Base-by-base conservation (phyloP, 2,113 vertebrate genomes). In the Bostrychus sinensis region DNA sequence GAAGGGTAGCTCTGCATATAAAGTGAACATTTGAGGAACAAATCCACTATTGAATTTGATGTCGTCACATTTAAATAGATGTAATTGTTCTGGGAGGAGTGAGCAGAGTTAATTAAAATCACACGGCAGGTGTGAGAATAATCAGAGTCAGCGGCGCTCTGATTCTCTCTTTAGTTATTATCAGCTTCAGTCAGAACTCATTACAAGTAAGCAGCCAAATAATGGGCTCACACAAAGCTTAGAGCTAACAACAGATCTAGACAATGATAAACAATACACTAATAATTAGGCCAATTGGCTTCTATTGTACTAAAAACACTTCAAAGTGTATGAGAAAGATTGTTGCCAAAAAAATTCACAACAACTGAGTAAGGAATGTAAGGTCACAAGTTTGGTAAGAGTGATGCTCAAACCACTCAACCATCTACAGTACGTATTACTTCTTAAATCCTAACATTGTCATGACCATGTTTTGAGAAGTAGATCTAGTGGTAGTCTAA, bases 1-100 rank as follows among this genome's bases (percentile, higher is more conserved):
- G n/a, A 16, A 54, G 16, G 34, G 48, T 17, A 38, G 28, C 14
- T 11, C 6, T 0, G 14, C 25, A 20, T 32, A 48, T 41, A 3
- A 55, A 43, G 23, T 53, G 28, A 41, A 32, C 10, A 17, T 65
- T 48, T 77, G n/a, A 38, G 39, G 6, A 46, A 41, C 1, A 20
- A 17, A 26, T n/a, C 36, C 23, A 55, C n/a, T 17, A 19, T 14
- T 56, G 75, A n/a, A n/a, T 51, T 41, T 22, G 11, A 62, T 25
- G 38, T 30, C 3, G 13, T 58, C 14, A 32, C 5, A 51, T 70
- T 20, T 53, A 43, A 56, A 22, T 57, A 37, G 23, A 7, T 19
- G 45, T 4, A 7, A 51, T 51, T 51, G 48, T 28, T 26, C 48
- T 30, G 25, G 14, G 25, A 39, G 20, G n/a, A 13, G 22, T 14